A percentile compares a stretch with the other conserved stretches of the same genome.
Evolutionary conservation across 64 coral and sea anemone genomes (phyloP).

Genomic region (Cladopsammia gracilis): DNA sequence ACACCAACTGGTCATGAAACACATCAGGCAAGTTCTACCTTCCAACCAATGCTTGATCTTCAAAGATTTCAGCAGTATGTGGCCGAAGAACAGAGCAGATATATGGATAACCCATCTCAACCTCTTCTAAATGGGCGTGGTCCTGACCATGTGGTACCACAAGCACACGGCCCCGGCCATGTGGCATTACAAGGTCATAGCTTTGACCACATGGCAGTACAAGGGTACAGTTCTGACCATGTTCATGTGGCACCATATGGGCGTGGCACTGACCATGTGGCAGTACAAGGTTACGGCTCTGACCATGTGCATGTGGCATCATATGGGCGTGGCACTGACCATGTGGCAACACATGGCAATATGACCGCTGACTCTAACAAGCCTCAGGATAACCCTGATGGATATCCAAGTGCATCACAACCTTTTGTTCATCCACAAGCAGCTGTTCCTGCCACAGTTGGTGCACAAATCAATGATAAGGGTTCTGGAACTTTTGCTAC

Average conservation of each 20-base stretch:
- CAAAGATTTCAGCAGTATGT: slow-evolving; percentile 83
- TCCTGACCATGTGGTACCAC: background rate
- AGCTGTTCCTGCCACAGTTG: background rate
- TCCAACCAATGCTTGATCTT: slow-evolving; percentile 89
- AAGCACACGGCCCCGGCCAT: background rate
- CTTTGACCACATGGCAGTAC: background rate
- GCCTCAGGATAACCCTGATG: background rate
- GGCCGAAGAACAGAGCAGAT: slow-evolving; percentile 57
- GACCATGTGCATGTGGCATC: background rate
- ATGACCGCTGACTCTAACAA: background rate
- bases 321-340: background rate
- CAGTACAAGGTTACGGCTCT: background rate
- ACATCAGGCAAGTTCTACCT: slow-evolving; percentile 19
- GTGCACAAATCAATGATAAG: background rate
- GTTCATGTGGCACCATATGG: background rate
- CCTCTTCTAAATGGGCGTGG: background rate
- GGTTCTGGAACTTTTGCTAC: background rate
- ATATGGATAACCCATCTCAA: background rate
- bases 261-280: background rate
- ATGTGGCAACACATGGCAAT: background rate
- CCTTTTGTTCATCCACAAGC: background rate
- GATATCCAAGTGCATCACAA: slow-evolving; percentile 3
- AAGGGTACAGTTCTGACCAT: background rate
- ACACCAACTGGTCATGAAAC: slow-evolving; percentile 14
- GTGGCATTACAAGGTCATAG: background rate